phyloP scores from a whole-genome alignment of 2,113 vertebrate species.

The Lepisosteus osseus region DNA sequence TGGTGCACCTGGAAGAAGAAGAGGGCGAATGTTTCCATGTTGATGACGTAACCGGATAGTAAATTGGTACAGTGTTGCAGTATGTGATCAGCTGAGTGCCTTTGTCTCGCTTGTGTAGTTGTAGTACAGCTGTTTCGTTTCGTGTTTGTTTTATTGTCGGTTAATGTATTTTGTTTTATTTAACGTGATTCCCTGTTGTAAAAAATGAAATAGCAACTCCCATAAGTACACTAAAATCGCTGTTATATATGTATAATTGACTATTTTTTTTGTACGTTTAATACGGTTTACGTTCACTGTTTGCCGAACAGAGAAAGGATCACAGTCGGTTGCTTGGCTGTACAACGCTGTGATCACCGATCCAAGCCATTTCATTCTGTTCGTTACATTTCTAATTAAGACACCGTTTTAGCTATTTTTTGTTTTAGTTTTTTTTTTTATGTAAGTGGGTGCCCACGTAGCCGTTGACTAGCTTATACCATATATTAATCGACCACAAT shows the following conservation, averaged over 20 bases:
- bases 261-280: too few relatives aligned
- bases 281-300: neutral
- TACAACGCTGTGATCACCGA: too few relatives aligned
- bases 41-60: neutral
- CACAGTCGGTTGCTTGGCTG: neutral
- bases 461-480: neutral
- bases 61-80: constrained; percentile 1
- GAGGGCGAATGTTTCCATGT: neutral
- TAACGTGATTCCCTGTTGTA: too few relatives aligned
- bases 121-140: neutral
- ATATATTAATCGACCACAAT: neutral
- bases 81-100: constrained; percentile 7
- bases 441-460: too few relatives aligned
- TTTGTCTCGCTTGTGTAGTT: neutral
- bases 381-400: too few relatives aligned
- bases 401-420: too few relatives aligned
- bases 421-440: too few relatives aligned
- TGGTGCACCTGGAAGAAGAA: neutral
- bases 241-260: too few relatives aligned
- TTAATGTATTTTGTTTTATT: neutral
- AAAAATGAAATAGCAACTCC: too few relatives aligned
- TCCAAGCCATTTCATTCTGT: too few relatives aligned
- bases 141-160: neutral
- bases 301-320: neutral
- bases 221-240: too few relatives aligned